A percentile compares a stretch with the other conserved stretches of the same genome.
phyloP scores from a whole-genome alignment of 2,888 invertebrate species.

The Troides helena region DNA sequence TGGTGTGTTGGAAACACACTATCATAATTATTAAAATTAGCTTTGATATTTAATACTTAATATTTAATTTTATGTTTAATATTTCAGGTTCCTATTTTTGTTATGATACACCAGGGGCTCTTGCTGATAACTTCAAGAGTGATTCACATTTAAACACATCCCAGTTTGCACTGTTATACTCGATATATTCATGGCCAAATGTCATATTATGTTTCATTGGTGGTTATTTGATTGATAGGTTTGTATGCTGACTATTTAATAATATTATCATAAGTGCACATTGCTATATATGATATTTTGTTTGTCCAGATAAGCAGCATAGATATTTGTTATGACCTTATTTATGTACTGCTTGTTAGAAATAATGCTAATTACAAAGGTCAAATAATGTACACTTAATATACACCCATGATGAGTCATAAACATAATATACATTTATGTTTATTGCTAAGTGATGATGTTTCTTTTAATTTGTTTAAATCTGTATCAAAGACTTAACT shows the following conservation, averaged over 20 bases:
- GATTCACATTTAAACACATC: slow-evolving; percentile 90
- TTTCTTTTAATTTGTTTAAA: too few species aligned
- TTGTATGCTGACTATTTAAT: slow-evolving; percentile 38
- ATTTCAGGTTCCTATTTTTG: slow-evolving; percentile 96
- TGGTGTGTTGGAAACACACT: too few species aligned
- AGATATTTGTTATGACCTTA: slow-evolving; percentile 24
- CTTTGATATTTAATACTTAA: too few species aligned
- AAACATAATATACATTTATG: too few species aligned
- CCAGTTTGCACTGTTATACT: slow-evolving; percentile 93
- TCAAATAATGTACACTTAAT: background rate
- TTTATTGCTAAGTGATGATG: too few species aligned
- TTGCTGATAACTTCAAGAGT: slow-evolving; percentile 91
- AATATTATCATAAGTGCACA: slow-evolving; percentile 4
- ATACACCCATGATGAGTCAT: background rate
- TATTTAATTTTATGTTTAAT: background rate
- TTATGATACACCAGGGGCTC: slow-evolving; percentile 96
- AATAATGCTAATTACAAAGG: background rate
- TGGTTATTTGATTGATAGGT: slow-evolving; percentile 96
- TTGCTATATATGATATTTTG: slow-evolving; percentile 5
- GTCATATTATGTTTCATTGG: slow-evolving; percentile 97
- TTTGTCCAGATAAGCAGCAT: slow-evolving; percentile 17
- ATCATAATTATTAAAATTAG: too few species aligned
- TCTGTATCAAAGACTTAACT: too few species aligned
- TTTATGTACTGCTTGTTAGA: slow-evolving; percentile 4
- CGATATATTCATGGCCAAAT: slow-evolving; percentile 99